Evolutionary conservation across 2,113 vertebrate species (phyloP), one percentile per base, ranked within the genome.

Genomic region (Smithornis capensis): DNA sequence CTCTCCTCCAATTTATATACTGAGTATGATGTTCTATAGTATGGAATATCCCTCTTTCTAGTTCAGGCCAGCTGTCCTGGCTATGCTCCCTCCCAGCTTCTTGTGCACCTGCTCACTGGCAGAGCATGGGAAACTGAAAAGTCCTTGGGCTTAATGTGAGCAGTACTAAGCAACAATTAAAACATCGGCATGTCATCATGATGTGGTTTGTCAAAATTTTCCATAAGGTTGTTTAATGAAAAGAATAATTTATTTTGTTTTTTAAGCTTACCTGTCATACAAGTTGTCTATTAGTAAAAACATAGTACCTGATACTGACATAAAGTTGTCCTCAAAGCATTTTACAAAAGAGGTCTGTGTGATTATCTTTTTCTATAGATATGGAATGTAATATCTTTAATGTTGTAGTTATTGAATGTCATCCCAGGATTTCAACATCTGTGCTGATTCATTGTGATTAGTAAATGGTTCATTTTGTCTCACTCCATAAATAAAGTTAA

Each of bases 101-200:
- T 62, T 27, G 29, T 16, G 45, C 24, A 53, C 29, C 38, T 53
- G 28, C 53, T 31, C 38, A 21, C 14, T 21, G 11, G 18, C 62
- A 62, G n/a, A 28, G 29, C 47, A 62, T 4, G 17, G 55, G 55
- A 76, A 89, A 69, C 40, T 35, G n/a, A 76, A 47, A 83, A 62
- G 29, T 19, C 40, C 47, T 42, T 76, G 25, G 25, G 15, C 38
- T 35, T 10, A 27, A 9, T 24, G 24, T 35, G 47, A 53, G 24
- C 14, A 10, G 5, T 18, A 22, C 28, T 38, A 38, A 29, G 7
- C 10, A 82, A 15, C 7, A 53, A 15, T 14, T 68, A 29, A 67
- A 75, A 40, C 9, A 53, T 25, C 0, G 0, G 37, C 37, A 37
- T 28, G 22, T 21, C 29, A 47, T 25, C 53, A n/a, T 18, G 16